Percentiles rank a stretch among this genome's conserved stretches.
phyloP scores from a whole-genome alignment of 2,113 vertebrate genomes.

The Pleuronectes platessa region DNA sequence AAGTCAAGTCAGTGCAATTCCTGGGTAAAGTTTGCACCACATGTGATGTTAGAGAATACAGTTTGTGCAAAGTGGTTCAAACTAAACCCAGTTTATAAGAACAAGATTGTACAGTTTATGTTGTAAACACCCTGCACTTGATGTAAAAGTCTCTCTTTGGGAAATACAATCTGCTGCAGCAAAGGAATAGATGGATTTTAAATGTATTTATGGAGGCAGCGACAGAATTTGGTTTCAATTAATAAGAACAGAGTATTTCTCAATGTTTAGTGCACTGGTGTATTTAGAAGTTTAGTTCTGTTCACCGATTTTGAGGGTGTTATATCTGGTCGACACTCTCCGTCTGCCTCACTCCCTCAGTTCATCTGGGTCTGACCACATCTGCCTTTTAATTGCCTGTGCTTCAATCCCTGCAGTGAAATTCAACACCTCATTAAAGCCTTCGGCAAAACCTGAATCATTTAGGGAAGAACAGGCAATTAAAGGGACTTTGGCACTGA shows the following conservation, averaged over 20 bases:
- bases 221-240: constrained; percentile 9
- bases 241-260: not conserved
- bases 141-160: constrained; percentile 3
- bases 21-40: not conserved
- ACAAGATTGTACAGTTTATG: not conserved
- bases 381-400: constrained; percentile 70
- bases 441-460: constrained; percentile 54
- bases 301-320: constrained; percentile 21
- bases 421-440: constrained; percentile 76
- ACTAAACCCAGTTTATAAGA: constrained; percentile 1
- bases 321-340: constrained; percentile 32
- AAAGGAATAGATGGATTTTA: constrained; percentile 7
- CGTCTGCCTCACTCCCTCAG: constrained; percentile 32
- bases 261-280: constrained; percentile 4
- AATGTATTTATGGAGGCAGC: constrained; percentile 3
- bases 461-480: constrained; percentile 71
- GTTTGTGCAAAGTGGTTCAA: not conserved
- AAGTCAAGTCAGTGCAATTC: constrained; percentile 25
- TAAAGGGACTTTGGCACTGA: constrained; percentile 62
- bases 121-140: not conserved
- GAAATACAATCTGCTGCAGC: constrained; percentile 1
- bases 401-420: constrained; percentile 65
- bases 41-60: constrained; percentile 6
- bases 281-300: constrained; percentile 25
- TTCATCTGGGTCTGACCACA: constrained; percentile 50